Percentiles rank a stretch among this genome's conserved stretches.
phyloP scores from a whole-genome alignment of 2,888 invertebrate genomes.

The Orchesellides sinensis region DNA sequence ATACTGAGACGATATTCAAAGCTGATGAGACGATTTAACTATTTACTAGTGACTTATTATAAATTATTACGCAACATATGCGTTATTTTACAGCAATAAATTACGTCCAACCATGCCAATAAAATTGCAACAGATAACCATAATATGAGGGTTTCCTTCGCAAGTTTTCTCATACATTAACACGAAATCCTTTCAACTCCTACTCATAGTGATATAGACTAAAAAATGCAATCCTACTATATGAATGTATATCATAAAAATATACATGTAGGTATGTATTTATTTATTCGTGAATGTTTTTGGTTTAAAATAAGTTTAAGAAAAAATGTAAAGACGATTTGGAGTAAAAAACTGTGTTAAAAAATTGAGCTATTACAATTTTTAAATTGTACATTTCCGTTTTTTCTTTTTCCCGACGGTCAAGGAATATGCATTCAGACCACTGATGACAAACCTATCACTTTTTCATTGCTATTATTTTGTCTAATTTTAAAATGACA shows the following conservation, averaged over 20 bases:
- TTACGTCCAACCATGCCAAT: constrained; percentile 65
- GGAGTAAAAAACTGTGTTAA: constrained; percentile 26
- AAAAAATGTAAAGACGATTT: too few species aligned
- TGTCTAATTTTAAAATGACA: background rate
- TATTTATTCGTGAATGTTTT: too few species aligned
- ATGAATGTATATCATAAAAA: too few species aligned
- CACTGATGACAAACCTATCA: too few species aligned
- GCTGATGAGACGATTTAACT: constrained; percentile 21
- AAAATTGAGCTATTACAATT: too few species aligned
- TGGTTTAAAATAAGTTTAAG: too few species aligned
- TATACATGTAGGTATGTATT: too few species aligned
- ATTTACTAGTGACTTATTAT: constrained; percentile 13
- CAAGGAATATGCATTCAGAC: too few species aligned
- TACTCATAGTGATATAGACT: too few species aligned
- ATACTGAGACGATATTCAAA: background rate
- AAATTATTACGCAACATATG: constrained; percentile 52
- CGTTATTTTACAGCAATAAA: constrained; percentile 52
- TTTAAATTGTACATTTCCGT: constrained; percentile 12
- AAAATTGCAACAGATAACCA: constrained; percentile 57
- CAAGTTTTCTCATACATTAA: constrained; percentile 66
- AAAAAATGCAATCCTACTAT: too few species aligned
- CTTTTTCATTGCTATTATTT: background rate
- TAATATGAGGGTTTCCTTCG: constrained; percentile 58
- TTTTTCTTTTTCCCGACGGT: constrained; percentile 6
- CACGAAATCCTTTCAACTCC: constrained; percentile 44